phyloP scores from a whole-genome alignment of 1,140 invertebrate species.

The Monomorium pharaonis region DNA sequence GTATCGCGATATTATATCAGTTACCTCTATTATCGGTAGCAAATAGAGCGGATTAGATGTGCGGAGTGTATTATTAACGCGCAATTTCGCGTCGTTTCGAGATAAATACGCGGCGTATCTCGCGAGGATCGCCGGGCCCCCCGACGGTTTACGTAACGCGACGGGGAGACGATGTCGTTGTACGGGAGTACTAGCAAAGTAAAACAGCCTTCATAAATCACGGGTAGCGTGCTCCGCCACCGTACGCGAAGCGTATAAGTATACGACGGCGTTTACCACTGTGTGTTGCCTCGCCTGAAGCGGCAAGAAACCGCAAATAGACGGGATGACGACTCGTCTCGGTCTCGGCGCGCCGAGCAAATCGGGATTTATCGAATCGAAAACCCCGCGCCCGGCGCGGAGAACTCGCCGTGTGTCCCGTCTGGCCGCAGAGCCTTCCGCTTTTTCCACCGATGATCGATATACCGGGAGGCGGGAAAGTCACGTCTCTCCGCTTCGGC shows the following conservation, averaged over 20 bases:
- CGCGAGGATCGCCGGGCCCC: constrained; percentile 2
- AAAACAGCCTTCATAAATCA: constrained; percentile 51
- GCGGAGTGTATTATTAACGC: constrained; percentile 26
- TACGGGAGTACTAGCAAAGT: not conserved
- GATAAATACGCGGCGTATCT: constrained; percentile 45
- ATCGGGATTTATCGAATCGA: constrained; percentile 60
- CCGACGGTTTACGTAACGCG: constrained; percentile 16
- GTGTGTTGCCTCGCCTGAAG: not conserved
- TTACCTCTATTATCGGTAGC: constrained; percentile 21
- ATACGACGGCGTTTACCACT: not conserved
- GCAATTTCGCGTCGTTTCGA: constrained; percentile 32
- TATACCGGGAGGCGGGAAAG: constrained; percentile 15
- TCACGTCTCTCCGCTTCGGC: constrained; percentile 1
- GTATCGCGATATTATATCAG: constrained; percentile 27
- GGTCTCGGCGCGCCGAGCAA: not conserved
- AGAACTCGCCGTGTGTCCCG: constrained; percentile 58
- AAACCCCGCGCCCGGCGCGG: constrained; percentile 61
- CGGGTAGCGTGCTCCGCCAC: not conserved
- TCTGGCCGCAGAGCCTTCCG: constrained; percentile 41
- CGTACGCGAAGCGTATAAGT: not conserved
- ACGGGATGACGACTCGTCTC: constrained; percentile 35
- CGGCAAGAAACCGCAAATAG: constrained; percentile 12
- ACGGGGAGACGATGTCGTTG: not conserved
- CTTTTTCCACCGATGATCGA: constrained; percentile 64
- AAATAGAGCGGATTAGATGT: constrained; percentile 32